Base-by-base conservation (phyloP, 2,113 vertebrate species). In the Myotis lucifugus region DNA sequence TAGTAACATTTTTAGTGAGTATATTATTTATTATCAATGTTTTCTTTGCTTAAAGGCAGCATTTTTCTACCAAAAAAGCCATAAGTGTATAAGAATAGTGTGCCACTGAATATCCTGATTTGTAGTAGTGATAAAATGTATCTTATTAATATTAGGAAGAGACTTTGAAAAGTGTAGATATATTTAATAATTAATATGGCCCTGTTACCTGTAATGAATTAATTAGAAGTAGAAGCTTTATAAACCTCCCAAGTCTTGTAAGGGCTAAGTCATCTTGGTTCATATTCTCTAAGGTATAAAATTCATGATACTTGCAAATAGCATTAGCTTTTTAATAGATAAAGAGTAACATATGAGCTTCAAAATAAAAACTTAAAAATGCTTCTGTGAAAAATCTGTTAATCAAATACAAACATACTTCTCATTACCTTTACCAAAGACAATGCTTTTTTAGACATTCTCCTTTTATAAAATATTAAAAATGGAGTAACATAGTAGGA, bases 101-200 rank as follows among this genome's bases (percentile, higher is more conserved):
- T 76, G 32, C 34, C 23, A 46, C 4, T 82, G 10, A 2, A 37
- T 72, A 59, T 21, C 19, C n/a, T 79, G 15, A 64, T 78, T 21
- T 83, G 42, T 3, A 83, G 12, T 8, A 56, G 10, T 54, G 52
- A 69, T 54, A 40, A 4, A 85, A 82, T 46, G 3, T 14, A 89
- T 84, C 2, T 5, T 74, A 12, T 18, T 67, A 92, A 78, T 72
- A 86, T 64, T 69, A 64, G 23, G 23, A 46, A 88, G 23, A 0
- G 1, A 78, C 21, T 81, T 48, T 86, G 17, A 59, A 90, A 72
- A 61, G 72, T 52, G 10, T 78, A 83, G 18, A 81, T 2, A 52
- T 70, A 92, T 61, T 90, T 54, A 90, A 94, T 86, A 94, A 89
- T 91, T 85, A 2, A 88, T 69, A 82, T 66, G 88, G 5, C 1